Conservation (phyloP, 2,888 invertebrate genomes). For the Mythimna impura region DNA sequence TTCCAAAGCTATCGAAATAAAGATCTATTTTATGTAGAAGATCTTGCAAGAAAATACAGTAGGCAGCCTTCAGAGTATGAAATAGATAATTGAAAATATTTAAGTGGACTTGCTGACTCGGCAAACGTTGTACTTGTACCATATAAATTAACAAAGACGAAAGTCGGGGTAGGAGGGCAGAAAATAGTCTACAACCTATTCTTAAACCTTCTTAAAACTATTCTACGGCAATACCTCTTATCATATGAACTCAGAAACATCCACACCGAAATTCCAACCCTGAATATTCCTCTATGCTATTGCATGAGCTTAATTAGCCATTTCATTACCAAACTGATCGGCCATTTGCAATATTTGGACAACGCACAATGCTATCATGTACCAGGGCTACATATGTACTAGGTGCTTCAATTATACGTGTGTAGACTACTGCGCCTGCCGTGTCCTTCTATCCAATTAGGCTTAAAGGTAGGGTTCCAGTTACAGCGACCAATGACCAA, state of each 20-base stretch:
- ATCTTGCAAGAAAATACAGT: no score
- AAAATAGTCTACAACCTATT: no score
- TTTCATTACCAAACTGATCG: conserved; percentile 46
- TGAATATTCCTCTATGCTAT: conserved; percentile 26
- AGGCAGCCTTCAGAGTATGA: no score
- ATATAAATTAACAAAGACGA: no score
- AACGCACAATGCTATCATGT: conserved; percentile 50
- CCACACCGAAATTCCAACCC: not conserved
- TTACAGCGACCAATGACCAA: conserved; percentile 62
- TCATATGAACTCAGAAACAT: not conserved
- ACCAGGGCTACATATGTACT: conserved; percentile 40
- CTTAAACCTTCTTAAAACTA: no score
- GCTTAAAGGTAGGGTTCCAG: conserved; percentile 75
- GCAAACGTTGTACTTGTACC: no score
- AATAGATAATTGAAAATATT: no score
- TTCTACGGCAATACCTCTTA: not conserved
- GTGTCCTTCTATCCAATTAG: conserved; percentile 85
- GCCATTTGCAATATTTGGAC: conserved; percentile 58
- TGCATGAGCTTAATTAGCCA: conserved; percentile 45
- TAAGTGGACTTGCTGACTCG: no score
- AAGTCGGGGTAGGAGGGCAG: no score
- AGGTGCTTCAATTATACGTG: conserved; percentile 80
- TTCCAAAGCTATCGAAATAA: no score
- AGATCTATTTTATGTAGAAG: no score
- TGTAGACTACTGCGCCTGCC: conserved; percentile 77